Percentiles rank a stretch among this genome's conserved stretches.
Conservation (phyloP, 2,888 invertebrate species). For the Andricus curvator region DNA sequence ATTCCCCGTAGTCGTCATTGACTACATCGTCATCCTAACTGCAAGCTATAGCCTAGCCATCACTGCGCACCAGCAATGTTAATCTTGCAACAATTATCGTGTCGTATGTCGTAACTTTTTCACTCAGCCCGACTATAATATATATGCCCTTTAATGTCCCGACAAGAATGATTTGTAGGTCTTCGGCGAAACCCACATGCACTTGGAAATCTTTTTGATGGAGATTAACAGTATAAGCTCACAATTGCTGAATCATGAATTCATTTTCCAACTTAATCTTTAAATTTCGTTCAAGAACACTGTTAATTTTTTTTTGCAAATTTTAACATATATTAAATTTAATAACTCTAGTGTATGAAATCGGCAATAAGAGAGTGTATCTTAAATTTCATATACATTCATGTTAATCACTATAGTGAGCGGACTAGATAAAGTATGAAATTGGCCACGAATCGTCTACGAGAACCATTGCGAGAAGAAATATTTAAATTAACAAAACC, state of each 20-base stretch:
- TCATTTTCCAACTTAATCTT: not conserved
- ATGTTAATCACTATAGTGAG: no score
- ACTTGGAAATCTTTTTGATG: not conserved
- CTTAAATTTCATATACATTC: no score
- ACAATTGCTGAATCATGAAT: not conserved
- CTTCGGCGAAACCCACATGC: not conserved
- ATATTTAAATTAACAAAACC: no score
- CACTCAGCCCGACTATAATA: not conserved
- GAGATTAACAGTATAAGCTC: not conserved
- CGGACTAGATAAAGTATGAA: no score
- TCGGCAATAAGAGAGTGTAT: no score
- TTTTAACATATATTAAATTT: no score
- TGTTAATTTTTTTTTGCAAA: no score
- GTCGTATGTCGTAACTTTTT: not conserved
- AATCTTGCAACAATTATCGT: slow-evolving; percentile 13
- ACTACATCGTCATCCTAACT: not conserved
- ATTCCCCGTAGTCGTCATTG: slow-evolving; percentile 14
- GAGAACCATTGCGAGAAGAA: no score
- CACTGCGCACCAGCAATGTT: not conserved
- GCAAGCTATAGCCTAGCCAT: not conserved
- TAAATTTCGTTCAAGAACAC: not conserved
- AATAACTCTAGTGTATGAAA: no score
- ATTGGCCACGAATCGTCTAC: no score
- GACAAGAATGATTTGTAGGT: not conserved
- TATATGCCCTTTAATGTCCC: not conserved